phyloP scores from a whole-genome alignment of 2,888 invertebrate species.

The Epinotia bilunana region DNA sequence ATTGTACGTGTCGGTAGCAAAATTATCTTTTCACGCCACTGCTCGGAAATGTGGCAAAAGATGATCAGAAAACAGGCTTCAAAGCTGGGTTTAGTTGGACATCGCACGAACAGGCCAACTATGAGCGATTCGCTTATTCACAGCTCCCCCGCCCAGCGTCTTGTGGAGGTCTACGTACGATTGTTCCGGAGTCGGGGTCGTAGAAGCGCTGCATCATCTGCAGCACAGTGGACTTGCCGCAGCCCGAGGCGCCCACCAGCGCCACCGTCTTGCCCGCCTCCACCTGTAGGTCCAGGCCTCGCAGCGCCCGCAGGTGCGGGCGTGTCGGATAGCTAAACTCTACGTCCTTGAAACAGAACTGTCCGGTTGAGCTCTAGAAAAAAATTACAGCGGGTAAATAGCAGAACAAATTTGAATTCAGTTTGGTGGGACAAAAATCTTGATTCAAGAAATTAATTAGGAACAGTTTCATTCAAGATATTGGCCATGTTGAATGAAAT shows the following conservation, averaged over 20 bases:
- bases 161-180: constrained; percentile 61
- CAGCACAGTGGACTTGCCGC: constrained; percentile 92
- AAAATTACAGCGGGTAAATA: background rate
- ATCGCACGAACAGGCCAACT: too few species aligned
- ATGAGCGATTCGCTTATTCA: too few species aligned
- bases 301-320: constrained; percentile 87
- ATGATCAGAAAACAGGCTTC: too few species aligned
- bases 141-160: background rate
- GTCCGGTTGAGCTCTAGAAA: constrained; percentile 85
- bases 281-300: constrained; percentile 86
- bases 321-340: constrained; percentile 93
- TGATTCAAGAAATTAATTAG: too few species aligned
- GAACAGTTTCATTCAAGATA: too few species aligned
- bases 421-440: background rate
- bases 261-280: constrained; percentile 90
- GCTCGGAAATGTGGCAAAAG: too few species aligned
- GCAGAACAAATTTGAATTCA: background rate
- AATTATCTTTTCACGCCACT: too few species aligned
- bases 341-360: constrained; percentile 87
- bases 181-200: constrained; percentile 87
- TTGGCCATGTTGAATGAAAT: too few species aligned
- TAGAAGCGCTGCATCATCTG: constrained; percentile 92
- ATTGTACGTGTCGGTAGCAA: too few species aligned
- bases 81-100: too few species aligned
- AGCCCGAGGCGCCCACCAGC: constrained; percentile 89